Evolutionary conservation across 2,113 vertebrate species (phyloP), one percentile per base, ranked within the genome.

Genomic region (Otocyon megalotis): DNA sequence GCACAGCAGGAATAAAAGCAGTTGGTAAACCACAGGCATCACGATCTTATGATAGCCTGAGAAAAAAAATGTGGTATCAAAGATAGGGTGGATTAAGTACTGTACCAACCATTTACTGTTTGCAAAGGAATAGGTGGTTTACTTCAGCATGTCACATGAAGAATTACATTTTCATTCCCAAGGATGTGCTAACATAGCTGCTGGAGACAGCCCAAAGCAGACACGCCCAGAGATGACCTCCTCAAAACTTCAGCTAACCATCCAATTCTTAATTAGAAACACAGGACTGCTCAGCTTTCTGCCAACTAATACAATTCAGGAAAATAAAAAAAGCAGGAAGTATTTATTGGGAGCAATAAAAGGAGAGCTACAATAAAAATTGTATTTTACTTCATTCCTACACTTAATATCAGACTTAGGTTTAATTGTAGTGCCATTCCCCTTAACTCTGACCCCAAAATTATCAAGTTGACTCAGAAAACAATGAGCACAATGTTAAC

Each of bases 241-340:
- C 76, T 94, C 89, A 90, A 90, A 97, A 93, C 77, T 94, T 35
- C 62, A 94, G 56, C 92, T 79, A 94, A 8, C 94, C 87, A 81
- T 83, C 98, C 97, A 98, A 32, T 2, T 96, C 89, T 95, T 98
- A 98, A 98, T 97, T 97, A 94, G 92, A 98, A 98, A 98, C 97
- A 98, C 85, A 97, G 98, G 91, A 28, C 93, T 80, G 76, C 88
- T 83, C 54, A 26, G 26, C 69, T 56, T 76, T 20, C 88, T 74
- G 97, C 88, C 98, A 97, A 92, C 26, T 58, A 86, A 24, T 79
- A 82, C 96, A 95, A 67, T 65, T 56, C 96, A 93, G 93, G 84
- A 65, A 80, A 97, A 89, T 65, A 81, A 19, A 79, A 88, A 88
- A 79, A 97, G 93, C 35, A 97, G 96, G 81, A 96, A 95, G 95